phyloP scores from a whole-genome alignment of 2,888 invertebrate species.

The Drosophila histrio region DNA sequence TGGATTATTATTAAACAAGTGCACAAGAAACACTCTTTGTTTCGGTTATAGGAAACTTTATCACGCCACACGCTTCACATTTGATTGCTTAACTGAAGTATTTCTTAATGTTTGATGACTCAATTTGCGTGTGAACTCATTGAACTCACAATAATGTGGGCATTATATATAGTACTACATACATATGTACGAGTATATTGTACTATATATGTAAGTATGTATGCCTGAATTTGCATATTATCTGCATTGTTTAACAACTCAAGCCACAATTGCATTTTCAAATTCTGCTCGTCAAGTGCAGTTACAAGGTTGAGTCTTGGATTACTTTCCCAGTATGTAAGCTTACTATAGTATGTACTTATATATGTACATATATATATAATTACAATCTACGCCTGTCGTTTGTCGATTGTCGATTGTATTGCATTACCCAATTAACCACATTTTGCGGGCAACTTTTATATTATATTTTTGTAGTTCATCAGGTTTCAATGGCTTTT shows the following conservation, averaged over 20 bases:
- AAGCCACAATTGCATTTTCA: constrained; percentile 22
- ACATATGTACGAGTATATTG: background rate
- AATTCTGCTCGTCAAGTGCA: constrained; percentile 17
- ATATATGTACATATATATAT: background rate
- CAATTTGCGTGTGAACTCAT: constrained; percentile 64
- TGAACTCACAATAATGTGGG: constrained; percentile 40
- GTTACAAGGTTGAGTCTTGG: constrained; percentile 44
- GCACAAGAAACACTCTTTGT: constrained; percentile 15
- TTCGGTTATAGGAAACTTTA: constrained; percentile 1
- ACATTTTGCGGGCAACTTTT: constrained; percentile 9
- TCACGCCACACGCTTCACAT: constrained; percentile 1
- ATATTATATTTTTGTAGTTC: constrained; percentile 25
- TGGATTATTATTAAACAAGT: background rate
- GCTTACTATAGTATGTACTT: background rate
- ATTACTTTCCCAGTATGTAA: constrained; percentile 22
- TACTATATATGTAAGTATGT: background rate
- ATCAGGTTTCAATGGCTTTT: constrained; percentile 40
- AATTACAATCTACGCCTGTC: constrained; percentile 1
- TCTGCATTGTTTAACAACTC: constrained; percentile 8
- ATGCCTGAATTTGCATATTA: constrained; percentile 7
- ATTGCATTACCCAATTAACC: constrained; percentile 44
- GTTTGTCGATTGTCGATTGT: background rate
- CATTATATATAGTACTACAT: background rate
- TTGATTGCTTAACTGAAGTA: constrained; percentile 16
- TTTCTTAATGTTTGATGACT: constrained; percentile 58